Conservation (phyloP, 2,888 invertebrate genomes). For the Drosophila basisetae region DNA sequence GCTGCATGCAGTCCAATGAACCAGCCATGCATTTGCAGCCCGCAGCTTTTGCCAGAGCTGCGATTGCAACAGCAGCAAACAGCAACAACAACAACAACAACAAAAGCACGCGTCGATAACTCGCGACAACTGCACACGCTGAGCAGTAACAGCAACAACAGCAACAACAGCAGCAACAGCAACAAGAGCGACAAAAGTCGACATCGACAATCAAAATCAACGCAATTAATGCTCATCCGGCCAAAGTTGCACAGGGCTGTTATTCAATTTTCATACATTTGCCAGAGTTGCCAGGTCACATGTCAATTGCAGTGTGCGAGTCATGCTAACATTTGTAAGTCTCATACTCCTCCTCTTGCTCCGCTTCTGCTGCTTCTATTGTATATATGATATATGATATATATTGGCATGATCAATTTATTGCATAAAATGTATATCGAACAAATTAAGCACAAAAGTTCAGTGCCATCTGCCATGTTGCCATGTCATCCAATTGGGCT, state of each 20-base stretch:
- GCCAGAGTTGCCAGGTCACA: constrained; percentile 41
- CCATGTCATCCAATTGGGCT: constrained; percentile 36
- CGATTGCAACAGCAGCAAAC: constrained; percentile 62
- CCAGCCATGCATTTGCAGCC: constrained; percentile 70
- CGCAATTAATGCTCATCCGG: constrained; percentile 83
- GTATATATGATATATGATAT: constrained; percentile 13
- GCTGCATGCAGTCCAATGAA: constrained; percentile 75
- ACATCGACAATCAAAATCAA: constrained; percentile 75
- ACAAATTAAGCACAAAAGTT: constrained; percentile 80
- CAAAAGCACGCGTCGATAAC: constrained; percentile 63
- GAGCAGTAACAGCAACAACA: constrained; percentile 42
- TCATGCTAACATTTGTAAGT: constrained; percentile 12
- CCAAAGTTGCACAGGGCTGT: constrained; percentile 36
- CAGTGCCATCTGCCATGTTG: constrained; percentile 74
- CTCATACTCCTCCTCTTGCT: background rate
- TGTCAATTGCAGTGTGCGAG: background rate
- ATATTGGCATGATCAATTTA: constrained; percentile 68
- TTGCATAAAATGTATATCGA: constrained; percentile 65
- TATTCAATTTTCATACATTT: constrained; percentile 26
- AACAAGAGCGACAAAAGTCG: constrained; percentile 47
- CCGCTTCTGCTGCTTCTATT: background rate
- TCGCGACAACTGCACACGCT: constrained; percentile 68
- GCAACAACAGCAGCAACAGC: constrained; percentile 13
- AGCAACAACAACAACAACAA: constrained; percentile 35
- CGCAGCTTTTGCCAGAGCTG: constrained; percentile 74